A percentile compares a stretch with the other conserved stretches of the same genome.
Evolutionary conservation across 1,140 invertebrate genomes (phyloP).

Genomic region (Panonychus citri): DNA sequence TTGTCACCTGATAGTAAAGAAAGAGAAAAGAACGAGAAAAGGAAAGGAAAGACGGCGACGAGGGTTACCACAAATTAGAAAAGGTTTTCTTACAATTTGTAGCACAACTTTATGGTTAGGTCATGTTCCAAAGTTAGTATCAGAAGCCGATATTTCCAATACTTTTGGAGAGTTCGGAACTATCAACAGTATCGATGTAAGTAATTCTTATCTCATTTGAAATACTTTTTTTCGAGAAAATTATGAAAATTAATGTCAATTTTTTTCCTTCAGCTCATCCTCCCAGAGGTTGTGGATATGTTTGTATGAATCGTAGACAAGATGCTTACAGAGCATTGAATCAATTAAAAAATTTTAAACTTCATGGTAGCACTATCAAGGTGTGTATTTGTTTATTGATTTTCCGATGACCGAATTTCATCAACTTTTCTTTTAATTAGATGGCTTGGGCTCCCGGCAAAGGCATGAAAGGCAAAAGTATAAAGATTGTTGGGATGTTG

Average conservation of each 20-base stretch:
- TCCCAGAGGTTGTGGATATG: constrained; percentile 88
- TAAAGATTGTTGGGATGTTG: constrained; percentile 91
- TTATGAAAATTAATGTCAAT: too few relatives aligned
- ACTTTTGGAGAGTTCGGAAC: constrained; percentile 77
- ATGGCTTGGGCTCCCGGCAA: constrained; percentile 89
- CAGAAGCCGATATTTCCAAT: constrained; percentile 72
- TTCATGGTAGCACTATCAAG: constrained; percentile 48
- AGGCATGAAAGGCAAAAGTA: constrained; percentile 81
- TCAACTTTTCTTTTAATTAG: constrained; percentile 24
- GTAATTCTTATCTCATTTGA: constrained; percentile 11
- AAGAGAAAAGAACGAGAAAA: constrained; percentile 40
- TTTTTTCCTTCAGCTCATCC: constrained; percentile 39
- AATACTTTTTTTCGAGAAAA: background rate
- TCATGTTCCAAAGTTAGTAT: constrained; percentile 76
- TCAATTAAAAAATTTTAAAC: constrained; percentile 62
- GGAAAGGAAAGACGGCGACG: constrained; percentile 51
- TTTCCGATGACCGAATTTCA: constrained; percentile 15
- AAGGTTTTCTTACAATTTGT: constrained; percentile 37
- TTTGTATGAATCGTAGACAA: constrained; percentile 78
- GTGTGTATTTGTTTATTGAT: constrained; percentile 29
- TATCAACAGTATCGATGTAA: constrained; percentile 61
- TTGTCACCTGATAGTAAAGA: constrained; percentile 19
- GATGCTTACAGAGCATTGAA: constrained; percentile 65
- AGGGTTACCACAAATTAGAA: constrained; percentile 61
- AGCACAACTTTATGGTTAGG: constrained; percentile 94